Evolutionary conservation across 2,888 invertebrate genomes (phyloP).

Genomic region (Calameuta pallipes): DNA sequence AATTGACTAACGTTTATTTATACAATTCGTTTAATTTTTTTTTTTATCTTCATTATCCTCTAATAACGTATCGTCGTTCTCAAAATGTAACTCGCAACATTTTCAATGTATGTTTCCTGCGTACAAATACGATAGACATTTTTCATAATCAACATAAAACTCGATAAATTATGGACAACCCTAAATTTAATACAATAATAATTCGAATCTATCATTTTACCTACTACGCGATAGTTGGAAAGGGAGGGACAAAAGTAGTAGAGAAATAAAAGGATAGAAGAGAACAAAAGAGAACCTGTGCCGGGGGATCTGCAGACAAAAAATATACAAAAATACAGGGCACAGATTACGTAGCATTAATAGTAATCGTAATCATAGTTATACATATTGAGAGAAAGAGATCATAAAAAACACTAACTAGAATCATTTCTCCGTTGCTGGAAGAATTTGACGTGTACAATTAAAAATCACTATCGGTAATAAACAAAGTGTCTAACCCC

Average conservation of each 20-base stretch:
- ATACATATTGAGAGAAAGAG: slow-evolving; percentile 64
- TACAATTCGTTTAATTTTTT: slow-evolving; percentile 49
- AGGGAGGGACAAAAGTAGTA: slow-evolving; percentile 6
- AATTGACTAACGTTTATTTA: slow-evolving; percentile 63
- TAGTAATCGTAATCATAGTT: slow-evolving; percentile 56
- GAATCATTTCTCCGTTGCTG: slow-evolving; percentile 57
- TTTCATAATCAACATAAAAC: slow-evolving; percentile 35
- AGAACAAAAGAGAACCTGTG: slow-evolving; percentile 7
- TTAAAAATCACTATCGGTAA: slow-evolving; percentile 60
- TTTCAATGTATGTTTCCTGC: slow-evolving; percentile 26
- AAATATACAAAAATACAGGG: slow-evolving; percentile 37
- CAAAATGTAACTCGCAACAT: slow-evolving; percentile 25
- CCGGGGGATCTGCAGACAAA: slow-evolving; percentile 12
- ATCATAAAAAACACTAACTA: slow-evolving; percentile 67
- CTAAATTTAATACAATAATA: slow-evolving; percentile 52
- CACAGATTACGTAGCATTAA: slow-evolving; percentile 60
- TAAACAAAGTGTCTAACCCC: slow-evolving; percentile 57
- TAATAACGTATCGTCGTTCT: slow-evolving; percentile 18
- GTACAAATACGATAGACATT: slow-evolving; percentile 30
- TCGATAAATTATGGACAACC: slow-evolving; percentile 64
- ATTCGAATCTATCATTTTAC: slow-evolving; percentile 46
- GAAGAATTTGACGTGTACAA: slow-evolving; percentile 54
- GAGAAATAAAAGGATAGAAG: not conserved
- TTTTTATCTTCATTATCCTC: slow-evolving; percentile 21
- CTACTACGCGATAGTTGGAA: slow-evolving; percentile 44